Conservation (phyloP, 1,140 invertebrate genomes). For the Atopsyche davidsoni region DNA sequence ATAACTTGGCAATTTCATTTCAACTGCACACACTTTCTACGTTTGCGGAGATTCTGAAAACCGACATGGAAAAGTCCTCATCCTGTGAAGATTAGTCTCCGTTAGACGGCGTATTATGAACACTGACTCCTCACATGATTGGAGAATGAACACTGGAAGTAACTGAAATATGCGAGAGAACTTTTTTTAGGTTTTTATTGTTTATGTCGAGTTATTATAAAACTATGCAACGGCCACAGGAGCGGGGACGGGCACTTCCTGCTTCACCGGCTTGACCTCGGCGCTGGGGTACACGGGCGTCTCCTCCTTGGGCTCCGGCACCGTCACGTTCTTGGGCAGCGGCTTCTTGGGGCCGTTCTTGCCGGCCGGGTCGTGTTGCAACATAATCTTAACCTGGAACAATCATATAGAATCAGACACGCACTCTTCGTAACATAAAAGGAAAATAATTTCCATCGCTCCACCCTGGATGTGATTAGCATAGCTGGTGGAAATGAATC, state of each 20-base stretch:
- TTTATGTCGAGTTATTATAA: background rate
- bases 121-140: too few relatives aligned
- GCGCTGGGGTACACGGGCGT: constrained; percentile 56
- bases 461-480: too few relatives aligned
- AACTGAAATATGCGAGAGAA: too few relatives aligned
- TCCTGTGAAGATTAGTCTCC: too few relatives aligned
- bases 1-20: too few relatives aligned
- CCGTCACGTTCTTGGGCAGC: constrained; percentile 93
- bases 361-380: constrained; percentile 94
- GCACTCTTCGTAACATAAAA: background rate
- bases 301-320: constrained; percentile 91
- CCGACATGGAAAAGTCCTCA: too few relatives aligned
- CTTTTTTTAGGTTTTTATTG: too few relatives aligned
- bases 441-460: background rate
- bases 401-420: constrained; percentile 7
- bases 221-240: constrained; percentile 30
- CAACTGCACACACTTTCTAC: too few relatives aligned
- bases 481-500: background rate
- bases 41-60: too few relatives aligned
- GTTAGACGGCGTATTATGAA: too few relatives aligned
- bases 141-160: too few relatives aligned
- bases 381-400: constrained; percentile 92
- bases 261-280: constrained; percentile 55
- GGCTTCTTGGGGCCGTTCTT: constrained; percentile 96
- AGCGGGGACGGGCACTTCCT: constrained; percentile 38